phyloP scores from a whole-genome alignment of 1,140 invertebrate genomes.

The Aphelinus certus region DNA sequence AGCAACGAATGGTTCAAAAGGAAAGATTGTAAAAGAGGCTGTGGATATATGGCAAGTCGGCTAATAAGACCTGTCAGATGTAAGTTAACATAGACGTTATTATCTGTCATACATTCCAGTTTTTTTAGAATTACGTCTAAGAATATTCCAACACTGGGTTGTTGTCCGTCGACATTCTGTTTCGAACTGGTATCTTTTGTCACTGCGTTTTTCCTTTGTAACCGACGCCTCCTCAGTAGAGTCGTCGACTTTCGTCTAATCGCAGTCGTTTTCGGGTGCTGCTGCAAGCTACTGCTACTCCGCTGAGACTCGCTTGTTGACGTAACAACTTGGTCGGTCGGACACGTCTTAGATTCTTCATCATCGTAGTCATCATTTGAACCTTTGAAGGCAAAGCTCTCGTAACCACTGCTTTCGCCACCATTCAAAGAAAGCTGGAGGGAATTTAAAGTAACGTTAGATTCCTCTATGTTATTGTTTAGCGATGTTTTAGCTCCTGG shows the following conservation, averaged over 20 bases:
- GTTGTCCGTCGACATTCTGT: slow-evolving; percentile 49
- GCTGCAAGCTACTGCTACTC: neutral
- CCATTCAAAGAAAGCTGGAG: slow-evolving; percentile 68
- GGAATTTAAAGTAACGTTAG: slow-evolving; percentile 50
- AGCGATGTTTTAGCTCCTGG: slow-evolving; percentile 38
- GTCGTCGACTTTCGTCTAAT: slow-evolving; percentile 13
- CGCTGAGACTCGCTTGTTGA: neutral
- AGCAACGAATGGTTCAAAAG: slow-evolving; percentile 87
- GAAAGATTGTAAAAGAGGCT: slow-evolving; percentile 87
- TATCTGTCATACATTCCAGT: slow-evolving; percentile 85
- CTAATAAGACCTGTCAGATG: slow-evolving; percentile 89
- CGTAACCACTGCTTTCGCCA: slow-evolving; percentile 85
- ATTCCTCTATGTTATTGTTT: slow-evolving; percentile 38
- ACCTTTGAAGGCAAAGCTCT: slow-evolving; percentile 76
- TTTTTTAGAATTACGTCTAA: slow-evolving; percentile 83
- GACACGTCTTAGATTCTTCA: slow-evolving; percentile 49
- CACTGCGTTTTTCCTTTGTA: slow-evolving; percentile 6
- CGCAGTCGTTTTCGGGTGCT: neutral
- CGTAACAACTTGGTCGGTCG: slow-evolving; percentile 13
- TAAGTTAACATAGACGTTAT: slow-evolving; percentile 87
- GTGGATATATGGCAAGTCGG: slow-evolving; percentile 86
- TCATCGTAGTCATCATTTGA: slow-evolving; percentile 65
- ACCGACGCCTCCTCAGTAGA: neutral
- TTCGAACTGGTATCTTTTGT: slow-evolving; percentile 2
- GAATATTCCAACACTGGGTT: slow-evolving; percentile 71